These are phyloP conservation scores for Peromyscus melanophrys DNA, from an alignment of 2,797 vertebrate genomes.

Conservation along the genomic window DNA sequence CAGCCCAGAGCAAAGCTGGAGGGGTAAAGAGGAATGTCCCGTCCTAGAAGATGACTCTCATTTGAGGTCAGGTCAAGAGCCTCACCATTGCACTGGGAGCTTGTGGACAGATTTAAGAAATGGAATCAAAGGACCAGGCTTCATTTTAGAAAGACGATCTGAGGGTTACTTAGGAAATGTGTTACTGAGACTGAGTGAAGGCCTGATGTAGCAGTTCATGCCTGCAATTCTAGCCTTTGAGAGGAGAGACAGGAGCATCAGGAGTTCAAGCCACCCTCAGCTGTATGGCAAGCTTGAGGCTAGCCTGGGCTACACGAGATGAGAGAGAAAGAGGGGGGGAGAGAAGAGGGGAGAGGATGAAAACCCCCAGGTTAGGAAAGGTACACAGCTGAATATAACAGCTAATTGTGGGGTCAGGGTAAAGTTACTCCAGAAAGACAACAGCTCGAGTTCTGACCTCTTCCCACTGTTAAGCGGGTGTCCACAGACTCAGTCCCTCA, in stretches of 20 bases:
- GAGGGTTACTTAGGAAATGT: background rate
- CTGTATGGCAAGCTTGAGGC: background rate
- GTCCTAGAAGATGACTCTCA: background rate
- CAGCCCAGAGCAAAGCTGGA: background rate
- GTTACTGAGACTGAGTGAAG: background rate
- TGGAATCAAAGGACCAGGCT: background rate
- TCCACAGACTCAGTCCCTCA: background rate
- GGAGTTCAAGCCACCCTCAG: background rate
- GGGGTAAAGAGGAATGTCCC: background rate
- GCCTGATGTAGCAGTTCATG: background rate
- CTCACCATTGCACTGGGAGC: too few relatives aligned
- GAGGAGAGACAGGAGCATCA: background rate
- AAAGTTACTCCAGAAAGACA: background rate
- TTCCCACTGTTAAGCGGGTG: background rate
- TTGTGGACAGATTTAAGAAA: background rate
- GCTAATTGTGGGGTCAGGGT: background rate
- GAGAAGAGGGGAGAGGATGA: background rate
- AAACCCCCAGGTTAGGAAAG: background rate
- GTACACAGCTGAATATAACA: too few relatives aligned
- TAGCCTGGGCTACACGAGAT: background rate
- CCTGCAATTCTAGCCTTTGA: background rate
- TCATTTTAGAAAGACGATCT: background rate
- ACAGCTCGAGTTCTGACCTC: background rate
- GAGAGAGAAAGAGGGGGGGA: rapidly evolving
- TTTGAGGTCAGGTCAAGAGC: background rate